Evolutionary conservation across 2,797 vertebrate genomes (phyloP).

Genomic region (Brachymystax lenok): DNA sequence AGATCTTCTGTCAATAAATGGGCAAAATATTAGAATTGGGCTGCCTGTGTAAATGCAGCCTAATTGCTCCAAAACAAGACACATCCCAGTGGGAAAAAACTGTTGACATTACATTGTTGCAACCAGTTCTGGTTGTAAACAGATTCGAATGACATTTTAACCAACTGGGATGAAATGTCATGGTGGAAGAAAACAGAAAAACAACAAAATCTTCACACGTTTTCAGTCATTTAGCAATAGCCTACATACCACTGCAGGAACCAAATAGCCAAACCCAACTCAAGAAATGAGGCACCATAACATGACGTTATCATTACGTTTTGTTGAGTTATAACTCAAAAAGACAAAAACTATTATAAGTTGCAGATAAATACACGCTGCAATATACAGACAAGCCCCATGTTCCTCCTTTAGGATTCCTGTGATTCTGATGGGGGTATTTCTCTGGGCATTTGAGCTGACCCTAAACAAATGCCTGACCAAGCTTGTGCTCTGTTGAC

Average conservation of each 20-base stretch:
- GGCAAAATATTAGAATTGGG: too few species aligned
- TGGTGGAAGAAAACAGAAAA: not conserved
- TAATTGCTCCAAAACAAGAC: too few species aligned
- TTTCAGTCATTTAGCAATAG: not conserved
- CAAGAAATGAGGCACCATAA: not conserved
- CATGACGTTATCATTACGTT: not conserved
- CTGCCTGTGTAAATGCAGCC: too few species aligned
- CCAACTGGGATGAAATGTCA: not conserved
- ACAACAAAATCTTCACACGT: not conserved
- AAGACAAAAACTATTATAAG: not conserved
- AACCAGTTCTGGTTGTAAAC: not conserved
- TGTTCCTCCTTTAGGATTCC: not conserved
- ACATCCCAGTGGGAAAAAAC: too few species aligned
- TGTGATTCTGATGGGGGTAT: not conserved
- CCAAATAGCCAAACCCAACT: not conserved
- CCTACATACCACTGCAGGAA: not conserved
- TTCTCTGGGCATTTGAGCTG: constrained; percentile 18
- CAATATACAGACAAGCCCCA: not conserved
- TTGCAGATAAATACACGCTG: not conserved
- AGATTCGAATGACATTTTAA: not conserved
- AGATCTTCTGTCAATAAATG: too few species aligned
- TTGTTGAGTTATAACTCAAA: not conserved
- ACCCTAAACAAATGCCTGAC: constrained; percentile 1
- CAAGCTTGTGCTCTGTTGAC: not conserved
- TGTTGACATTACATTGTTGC: too few species aligned